phyloP scores from a whole-genome alignment of 1,140 invertebrate species.

The Doryteuthis pealeii region DNA sequence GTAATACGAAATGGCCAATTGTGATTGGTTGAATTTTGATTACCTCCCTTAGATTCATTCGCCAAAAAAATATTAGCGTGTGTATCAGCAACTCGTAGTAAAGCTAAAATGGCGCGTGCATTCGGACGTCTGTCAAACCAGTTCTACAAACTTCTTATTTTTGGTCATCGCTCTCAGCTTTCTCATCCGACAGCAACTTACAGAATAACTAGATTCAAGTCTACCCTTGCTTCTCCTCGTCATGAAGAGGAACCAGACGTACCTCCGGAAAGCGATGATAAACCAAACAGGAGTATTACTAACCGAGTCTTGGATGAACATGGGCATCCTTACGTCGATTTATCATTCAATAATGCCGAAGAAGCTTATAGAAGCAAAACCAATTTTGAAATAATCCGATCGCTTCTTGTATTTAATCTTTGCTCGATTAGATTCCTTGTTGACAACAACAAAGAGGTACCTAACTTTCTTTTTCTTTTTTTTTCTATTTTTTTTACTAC shows the following conservation, averaged over 20 bases:
- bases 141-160: neutral
- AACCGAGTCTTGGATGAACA: constrained; percentile 10
- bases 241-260: neutral
- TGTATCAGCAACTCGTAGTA: no score
- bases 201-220: constrained; percentile 2
- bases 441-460: constrained; percentile 92
- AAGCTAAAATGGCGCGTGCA: no score
- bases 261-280: no score
- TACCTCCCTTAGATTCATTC: no score
- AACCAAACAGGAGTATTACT: neutral
- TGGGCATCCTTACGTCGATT: constrained; percentile 64
- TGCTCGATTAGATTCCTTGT: constrained; percentile 89
- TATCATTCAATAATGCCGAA: constrained; percentile 70
- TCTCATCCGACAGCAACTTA: neutral
- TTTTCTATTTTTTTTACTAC: no score
- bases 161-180: neutral
- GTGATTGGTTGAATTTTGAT: no score
- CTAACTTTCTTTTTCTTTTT: constrained; percentile 27
- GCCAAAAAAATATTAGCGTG: no score
- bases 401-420: constrained; percentile 89
- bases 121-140: no score
- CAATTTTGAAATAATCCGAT: constrained; percentile 86
- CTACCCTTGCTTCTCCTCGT: constrained; percentile 10
- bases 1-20: no score
- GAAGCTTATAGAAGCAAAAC: constrained; percentile 79